Evolutionary conservation across 1,140 invertebrate genomes (phyloP).

Genomic region (Eriocheir sinensis): DNA sequence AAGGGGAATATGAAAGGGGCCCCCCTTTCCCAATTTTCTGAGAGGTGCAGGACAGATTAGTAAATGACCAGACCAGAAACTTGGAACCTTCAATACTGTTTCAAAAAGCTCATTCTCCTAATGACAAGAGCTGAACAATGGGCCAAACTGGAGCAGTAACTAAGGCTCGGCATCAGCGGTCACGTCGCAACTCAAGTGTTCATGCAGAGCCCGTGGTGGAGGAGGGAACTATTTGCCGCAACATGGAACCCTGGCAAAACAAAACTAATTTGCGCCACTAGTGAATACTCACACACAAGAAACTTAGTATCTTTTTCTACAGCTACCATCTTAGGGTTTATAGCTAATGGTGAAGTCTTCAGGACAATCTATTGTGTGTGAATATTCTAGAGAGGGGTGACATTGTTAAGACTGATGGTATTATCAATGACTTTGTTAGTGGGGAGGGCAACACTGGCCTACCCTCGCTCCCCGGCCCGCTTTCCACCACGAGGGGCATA

Average conservation of each 20-base stretch:
- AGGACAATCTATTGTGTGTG: constrained; percentile 69
- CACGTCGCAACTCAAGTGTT: constrained; percentile 67
- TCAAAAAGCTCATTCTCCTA: constrained; percentile 77
- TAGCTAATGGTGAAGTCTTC: constrained; percentile 64
- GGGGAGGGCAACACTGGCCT: constrained; percentile 77
- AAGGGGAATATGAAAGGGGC: constrained; percentile 40
- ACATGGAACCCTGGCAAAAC: constrained; percentile 74
- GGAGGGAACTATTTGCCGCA: constrained; percentile 72
- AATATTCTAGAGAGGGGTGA: constrained; percentile 72
- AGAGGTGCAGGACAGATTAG: constrained; percentile 71
- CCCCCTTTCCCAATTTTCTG: constrained; percentile 42
- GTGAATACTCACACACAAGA: constrained; percentile 72
- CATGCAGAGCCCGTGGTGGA: constrained; percentile 74
- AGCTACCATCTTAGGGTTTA: constrained; percentile 58
- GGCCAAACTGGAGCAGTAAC: constrained; percentile 73
- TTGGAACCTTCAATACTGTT: constrained; percentile 65
- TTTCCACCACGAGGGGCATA: constrained; percentile 78
- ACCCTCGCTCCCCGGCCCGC: constrained; percentile 78
- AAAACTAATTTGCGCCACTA: constrained; percentile 67
- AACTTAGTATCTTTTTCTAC: constrained; percentile 55
- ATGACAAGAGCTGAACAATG: constrained; percentile 68
- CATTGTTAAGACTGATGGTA: constrained; percentile 69
- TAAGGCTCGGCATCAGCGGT: constrained; percentile 71
- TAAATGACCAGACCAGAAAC: constrained; percentile 71
- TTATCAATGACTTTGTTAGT: constrained; percentile 73